phyloP scores from a whole-genome alignment of 2,797 vertebrate genomes.

The Todus mexicanus region DNA sequence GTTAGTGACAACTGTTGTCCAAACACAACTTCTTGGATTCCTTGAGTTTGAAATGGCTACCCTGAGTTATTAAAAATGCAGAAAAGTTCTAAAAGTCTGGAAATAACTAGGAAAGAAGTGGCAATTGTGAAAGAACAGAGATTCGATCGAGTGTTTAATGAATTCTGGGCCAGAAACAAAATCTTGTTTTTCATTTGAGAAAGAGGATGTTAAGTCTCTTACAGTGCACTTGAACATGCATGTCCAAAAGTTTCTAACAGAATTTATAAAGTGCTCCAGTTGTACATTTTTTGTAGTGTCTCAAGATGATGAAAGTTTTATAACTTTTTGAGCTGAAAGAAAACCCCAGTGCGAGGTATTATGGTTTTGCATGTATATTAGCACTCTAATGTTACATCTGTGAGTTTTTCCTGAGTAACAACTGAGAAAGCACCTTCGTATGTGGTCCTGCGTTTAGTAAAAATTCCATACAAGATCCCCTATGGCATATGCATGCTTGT shows the following conservation, averaged over 20 bases:
- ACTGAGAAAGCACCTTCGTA: not conserved
- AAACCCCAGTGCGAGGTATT: not conserved
- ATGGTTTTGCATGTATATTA: not conserved
- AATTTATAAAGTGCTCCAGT: not conserved
- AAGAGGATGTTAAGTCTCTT: not conserved
- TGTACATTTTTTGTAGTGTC: not conserved
- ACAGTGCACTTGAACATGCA: not conserved
- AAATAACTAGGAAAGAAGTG: not conserved
- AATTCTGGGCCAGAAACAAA: constrained; percentile 12
- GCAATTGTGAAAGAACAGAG: not conserved
- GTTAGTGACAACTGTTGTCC: not conserved
- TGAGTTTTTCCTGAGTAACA: constrained; percentile 57
- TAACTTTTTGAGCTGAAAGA: not conserved
- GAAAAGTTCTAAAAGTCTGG: not conserved
- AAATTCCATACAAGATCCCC: not conserved
- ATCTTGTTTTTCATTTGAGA: not conserved
- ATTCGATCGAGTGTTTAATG: not conserved
- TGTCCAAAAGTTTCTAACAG: not conserved
- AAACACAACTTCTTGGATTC: not conserved
- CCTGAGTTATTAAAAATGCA: not conserved
- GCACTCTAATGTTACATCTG: not conserved
- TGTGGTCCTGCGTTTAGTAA: not conserved
- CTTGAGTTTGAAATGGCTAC: not conserved
- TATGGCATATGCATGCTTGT: not conserved
- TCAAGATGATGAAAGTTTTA: not conserved